phyloP scores from a whole-genome alignment of 2,888 invertebrate genomes.

The Ophion ellenae region DNA sequence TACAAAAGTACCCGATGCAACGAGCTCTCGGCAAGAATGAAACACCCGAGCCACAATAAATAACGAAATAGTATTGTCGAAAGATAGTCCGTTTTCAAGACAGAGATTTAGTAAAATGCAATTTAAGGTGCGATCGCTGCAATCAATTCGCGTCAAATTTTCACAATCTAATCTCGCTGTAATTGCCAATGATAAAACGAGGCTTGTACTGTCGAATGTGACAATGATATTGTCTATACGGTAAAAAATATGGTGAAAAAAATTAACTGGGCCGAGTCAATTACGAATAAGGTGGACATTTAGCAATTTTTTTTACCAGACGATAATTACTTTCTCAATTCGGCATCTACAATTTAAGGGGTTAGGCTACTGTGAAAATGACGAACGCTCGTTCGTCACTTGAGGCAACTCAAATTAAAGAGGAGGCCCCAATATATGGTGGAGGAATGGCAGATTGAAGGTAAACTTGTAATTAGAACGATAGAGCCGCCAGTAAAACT shows the following conservation, averaged over 20 bases:
- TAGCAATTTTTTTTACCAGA: not conserved
- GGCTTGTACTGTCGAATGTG: not conserved
- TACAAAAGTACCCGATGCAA: slow-evolving; percentile 58
- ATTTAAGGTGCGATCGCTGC: not conserved
- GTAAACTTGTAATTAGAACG: no score
- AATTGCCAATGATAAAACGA: not conserved
- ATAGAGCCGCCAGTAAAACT: no score
- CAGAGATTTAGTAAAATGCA: not conserved
- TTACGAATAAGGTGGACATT: no score
- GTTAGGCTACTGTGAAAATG: no score
- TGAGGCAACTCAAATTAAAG: no score
- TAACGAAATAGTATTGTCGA: slow-evolving; percentile 16
- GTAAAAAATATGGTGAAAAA: no score
- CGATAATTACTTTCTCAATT: not conserved
- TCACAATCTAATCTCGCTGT: no score
- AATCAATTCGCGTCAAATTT: not conserved
- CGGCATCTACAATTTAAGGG: not conserved
- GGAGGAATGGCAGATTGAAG: no score
- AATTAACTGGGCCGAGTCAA: no score
- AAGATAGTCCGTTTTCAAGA: not conserved
- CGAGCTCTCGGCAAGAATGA: slow-evolving; percentile 20
- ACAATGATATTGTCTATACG: no score
- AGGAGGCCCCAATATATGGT: no score
- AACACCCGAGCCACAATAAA: slow-evolving; percentile 14
- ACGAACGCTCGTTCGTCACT: no score